Percentiles rank a stretch among this genome's conserved stretches.
These are phyloP conservation scores for Cantharis nigra DNA, from an alignment of 2,888 invertebrate genomes.

Conservation along the genomic window DNA sequence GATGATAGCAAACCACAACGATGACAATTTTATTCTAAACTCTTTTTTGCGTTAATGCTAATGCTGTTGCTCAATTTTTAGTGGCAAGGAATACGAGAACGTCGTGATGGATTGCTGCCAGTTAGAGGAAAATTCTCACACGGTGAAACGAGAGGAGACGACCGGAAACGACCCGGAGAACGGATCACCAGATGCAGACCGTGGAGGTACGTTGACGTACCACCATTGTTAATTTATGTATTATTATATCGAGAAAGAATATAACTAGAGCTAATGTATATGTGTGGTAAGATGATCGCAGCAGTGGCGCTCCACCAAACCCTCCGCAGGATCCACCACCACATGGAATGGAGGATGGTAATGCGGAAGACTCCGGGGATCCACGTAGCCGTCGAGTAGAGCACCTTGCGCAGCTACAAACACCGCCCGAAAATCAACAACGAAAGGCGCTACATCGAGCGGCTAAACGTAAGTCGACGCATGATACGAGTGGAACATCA, in stretches of 20 bases:
- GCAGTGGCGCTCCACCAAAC: conserved; percentile 61
- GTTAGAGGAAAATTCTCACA: conserved; percentile 79
- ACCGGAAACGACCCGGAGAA: conserved; percentile 80
- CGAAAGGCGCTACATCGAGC: conserved; percentile 57
- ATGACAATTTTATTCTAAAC: too few species aligned
- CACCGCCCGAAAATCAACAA: conserved; percentile 46
- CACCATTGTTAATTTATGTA: conserved; percentile 50
- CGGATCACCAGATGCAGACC: conserved; percentile 86
- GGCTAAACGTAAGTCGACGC: conserved; percentile 65
- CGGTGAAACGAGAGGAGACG: conserved; percentile 83
- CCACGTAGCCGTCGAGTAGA: conserved; percentile 59
- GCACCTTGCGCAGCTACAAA: conserved; percentile 60
- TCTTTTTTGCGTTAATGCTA: background rate
- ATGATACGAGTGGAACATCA: conserved; percentile 57
- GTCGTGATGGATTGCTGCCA: conserved; percentile 94
- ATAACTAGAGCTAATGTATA: conserved; percentile 45
- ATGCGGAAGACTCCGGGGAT: conserved; percentile 56
- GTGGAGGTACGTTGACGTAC: conserved; percentile 62
- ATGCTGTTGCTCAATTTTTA: conserved; percentile 56
- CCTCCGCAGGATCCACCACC: conserved; percentile 57
- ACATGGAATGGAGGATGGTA: conserved; percentile 50
- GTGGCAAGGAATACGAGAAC: conserved; percentile 86
- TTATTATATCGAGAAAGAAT: conserved; percentile 38
- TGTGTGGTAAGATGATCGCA: conserved; percentile 60
- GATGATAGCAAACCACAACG: too few species aligned